Percentiles rank a stretch among this genome's conserved stretches.
Conservation (phyloP, 2,888 invertebrate genomes). For the Chalcis sispes region DNA sequence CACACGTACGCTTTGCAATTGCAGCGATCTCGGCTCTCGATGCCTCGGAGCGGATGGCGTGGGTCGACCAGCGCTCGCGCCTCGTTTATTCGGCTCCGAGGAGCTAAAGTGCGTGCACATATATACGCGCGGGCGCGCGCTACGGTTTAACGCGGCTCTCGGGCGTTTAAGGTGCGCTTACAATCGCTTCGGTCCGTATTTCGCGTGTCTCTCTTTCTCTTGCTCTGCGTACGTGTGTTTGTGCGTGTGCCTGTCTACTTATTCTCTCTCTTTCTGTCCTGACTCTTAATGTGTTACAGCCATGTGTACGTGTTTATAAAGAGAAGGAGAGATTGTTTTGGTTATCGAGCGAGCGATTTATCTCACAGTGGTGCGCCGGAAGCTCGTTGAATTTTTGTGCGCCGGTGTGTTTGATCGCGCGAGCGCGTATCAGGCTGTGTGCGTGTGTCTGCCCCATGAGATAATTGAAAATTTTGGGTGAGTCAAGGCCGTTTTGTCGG, state of each 20-base stretch:
- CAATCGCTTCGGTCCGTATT: too few species aligned
- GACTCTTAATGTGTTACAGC: background rate
- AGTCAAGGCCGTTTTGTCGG: background rate
- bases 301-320: background rate
- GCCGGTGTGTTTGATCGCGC: too few species aligned
- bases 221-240: background rate
- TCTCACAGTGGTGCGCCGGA: too few species aligned
- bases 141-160: background rate
- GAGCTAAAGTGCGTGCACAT: constrained; percentile 48
- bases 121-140: constrained; percentile 39
- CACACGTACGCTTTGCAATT: constrained; percentile 56
- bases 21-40: constrained; percentile 55
- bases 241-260: background rate
- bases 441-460: too few species aligned
- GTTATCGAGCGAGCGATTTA: too few species aligned
- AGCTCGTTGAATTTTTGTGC: too few species aligned
- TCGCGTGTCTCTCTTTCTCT: background rate
- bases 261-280: background rate
- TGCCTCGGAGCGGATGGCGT: constrained; percentile 68
- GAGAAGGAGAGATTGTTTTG: too few species aligned
- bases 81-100: constrained; percentile 58
- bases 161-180: constrained; percentile 20
- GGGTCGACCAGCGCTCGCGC: constrained; percentile 59
- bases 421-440: too few species aligned
- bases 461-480: background rate